phyloP scores from a whole-genome alignment of 2,888 invertebrate species.

The Trichogramma evanescens region DNA sequence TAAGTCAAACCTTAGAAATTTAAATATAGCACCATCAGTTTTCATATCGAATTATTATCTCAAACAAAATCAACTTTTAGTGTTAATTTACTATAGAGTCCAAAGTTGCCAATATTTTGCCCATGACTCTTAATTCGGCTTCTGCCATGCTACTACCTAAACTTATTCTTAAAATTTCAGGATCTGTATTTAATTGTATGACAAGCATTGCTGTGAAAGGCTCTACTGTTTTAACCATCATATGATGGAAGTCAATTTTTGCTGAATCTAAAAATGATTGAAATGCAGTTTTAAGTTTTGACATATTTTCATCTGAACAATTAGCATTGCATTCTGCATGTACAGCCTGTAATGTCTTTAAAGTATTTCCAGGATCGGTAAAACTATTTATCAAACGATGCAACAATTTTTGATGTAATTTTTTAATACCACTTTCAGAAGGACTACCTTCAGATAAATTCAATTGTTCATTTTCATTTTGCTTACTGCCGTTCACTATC shows the following conservation, averaged over 20 bases:
- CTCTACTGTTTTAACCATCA: conserved; percentile 3
- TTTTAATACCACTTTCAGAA: no score
- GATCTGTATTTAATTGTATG: conserved; percentile 9
- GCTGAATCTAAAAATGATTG: background rate
- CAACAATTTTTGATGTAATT: no score
- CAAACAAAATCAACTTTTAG: no score
- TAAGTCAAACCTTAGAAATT: no score
- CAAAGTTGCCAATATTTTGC: background rate
- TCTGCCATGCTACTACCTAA: conserved; percentile 4
- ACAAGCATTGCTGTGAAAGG: conserved; percentile 8
- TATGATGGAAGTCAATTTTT: conserved; percentile 11
- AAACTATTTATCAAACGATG: no score
- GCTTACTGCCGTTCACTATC: background rate
- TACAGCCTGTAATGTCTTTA: background rate
- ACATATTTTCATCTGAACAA: background rate
- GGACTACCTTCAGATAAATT: no score
- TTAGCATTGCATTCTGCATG: background rate
- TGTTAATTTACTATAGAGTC: background rate
- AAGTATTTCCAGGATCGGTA: no score
- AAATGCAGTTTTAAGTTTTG: background rate
- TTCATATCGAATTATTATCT: no score
- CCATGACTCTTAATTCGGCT: conserved; percentile 9
- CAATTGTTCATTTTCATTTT: no score
- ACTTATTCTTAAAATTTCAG: conserved; percentile 11
- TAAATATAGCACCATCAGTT: no score